Percentiles rank a stretch among this genome's conserved stretches.
Conservation (phyloP, 2,888 invertebrate genomes). For the Agrilus biguttatus region DNA sequence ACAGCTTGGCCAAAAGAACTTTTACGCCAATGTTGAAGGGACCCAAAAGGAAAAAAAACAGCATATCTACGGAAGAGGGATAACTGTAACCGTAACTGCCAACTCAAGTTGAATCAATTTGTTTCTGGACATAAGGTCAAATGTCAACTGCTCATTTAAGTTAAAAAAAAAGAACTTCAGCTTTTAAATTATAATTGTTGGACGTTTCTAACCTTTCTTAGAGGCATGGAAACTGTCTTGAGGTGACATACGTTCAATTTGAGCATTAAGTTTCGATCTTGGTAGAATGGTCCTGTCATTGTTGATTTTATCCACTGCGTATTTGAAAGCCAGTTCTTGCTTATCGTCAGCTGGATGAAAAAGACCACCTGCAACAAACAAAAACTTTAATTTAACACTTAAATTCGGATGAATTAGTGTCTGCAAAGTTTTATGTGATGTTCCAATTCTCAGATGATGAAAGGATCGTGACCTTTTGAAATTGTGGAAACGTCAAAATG, state of each 20-base stretch:
- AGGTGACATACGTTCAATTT: slow-evolving; percentile 78
- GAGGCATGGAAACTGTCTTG: slow-evolving; percentile 91
- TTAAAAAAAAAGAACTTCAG: too few relatives aligned
- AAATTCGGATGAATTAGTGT: background rate
- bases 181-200: too few relatives aligned
- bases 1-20: too few relatives aligned
- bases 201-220: slow-evolving; percentile 59
- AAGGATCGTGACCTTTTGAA: background rate
- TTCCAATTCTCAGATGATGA: background rate
- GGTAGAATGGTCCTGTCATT: slow-evolving; percentile 68
- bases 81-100: too few relatives aligned
- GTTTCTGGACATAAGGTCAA: too few relatives aligned
- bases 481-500: background rate
- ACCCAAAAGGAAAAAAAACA: too few relatives aligned
- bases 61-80: too few relatives aligned
- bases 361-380: slow-evolving; percentile 55
- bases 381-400: slow-evolving; percentile 1
- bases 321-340: slow-evolving; percentile 82
- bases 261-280: slow-evolving; percentile 73
- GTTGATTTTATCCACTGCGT: slow-evolving; percentile 85
- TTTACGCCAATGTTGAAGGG: too few relatives aligned
- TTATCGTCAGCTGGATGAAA: slow-evolving; percentile 79
- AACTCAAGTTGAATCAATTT: too few relatives aligned
- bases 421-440: too few relatives aligned
- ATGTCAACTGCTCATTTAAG: too few relatives aligned